Evolutionary conservation across 1,140 invertebrate species (phyloP).

Genomic region (Hypsibius dujardini): DNA sequence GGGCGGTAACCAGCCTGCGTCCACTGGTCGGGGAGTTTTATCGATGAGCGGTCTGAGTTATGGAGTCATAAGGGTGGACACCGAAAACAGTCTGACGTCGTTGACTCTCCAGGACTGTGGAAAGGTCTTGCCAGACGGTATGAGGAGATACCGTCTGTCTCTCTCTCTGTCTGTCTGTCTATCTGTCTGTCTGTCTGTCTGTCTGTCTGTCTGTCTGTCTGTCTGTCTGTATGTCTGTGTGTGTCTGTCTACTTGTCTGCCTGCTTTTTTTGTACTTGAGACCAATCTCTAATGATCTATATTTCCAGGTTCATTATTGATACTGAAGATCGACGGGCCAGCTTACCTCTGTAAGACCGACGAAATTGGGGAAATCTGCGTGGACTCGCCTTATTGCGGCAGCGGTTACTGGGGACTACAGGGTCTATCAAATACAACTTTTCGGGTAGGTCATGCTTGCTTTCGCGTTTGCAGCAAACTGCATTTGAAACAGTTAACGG

Average conservation of each 20-base stretch:
- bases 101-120: constrained; percentile 94
- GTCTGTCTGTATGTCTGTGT: too few species aligned
- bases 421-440: constrained; percentile 78
- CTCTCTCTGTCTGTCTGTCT: too few species aligned
- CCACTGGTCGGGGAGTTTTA: constrained; percentile 86
- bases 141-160: constrained; percentile 8
- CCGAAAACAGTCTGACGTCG: constrained; percentile 92
- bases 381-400: constrained; percentile 73
- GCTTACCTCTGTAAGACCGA: constrained; percentile 89
- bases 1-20: constrained; percentile 35
- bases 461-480: neutral
- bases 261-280: too few species aligned
- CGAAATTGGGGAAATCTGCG: constrained; percentile 93
- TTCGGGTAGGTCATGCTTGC: constrained; percentile 43
- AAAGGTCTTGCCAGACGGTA: constrained; percentile 36
- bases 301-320: constrained; percentile 64
- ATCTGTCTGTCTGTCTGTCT: too few species aligned
- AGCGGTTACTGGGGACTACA: constrained; percentile 87
- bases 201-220: too few species aligned
- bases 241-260: too few species aligned
- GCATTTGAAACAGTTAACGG: neutral
- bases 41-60: constrained; percentile 96
- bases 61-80: constrained; percentile 91
- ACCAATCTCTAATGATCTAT: too few species aligned
- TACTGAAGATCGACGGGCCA: constrained; percentile 79